A percentile compares a stretch with the other conserved stretches of the same genome.
These are phyloP conservation scores for Nasonia oneida DNA, from an alignment of 2,888 invertebrate genomes.

Conservation along the genomic window DNA sequence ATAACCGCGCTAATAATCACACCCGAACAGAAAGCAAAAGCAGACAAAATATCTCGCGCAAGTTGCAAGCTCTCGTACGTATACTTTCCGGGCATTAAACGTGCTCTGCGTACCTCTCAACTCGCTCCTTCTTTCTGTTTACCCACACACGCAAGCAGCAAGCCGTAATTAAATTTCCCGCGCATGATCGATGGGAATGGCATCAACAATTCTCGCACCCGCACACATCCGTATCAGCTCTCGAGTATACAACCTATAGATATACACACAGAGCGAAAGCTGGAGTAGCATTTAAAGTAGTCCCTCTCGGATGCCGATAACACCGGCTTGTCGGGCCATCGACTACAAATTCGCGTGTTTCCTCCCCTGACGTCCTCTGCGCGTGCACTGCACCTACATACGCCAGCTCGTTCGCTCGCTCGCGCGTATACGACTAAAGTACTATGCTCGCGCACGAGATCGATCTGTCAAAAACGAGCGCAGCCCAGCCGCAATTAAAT, in stretches of 20 bases:
- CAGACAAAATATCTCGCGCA: background rate
- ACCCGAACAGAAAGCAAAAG: background rate
- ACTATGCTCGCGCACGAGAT: background rate
- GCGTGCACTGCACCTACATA: background rate
- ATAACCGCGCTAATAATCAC: background rate
- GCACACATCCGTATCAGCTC: background rate
- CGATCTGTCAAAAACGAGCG: conserved; percentile 53
- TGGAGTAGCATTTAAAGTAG: conserved; percentile 38
- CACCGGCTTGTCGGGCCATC: conserved; percentile 42
- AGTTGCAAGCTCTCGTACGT: background rate
- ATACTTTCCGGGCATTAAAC: background rate
- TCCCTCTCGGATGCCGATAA: conserved; percentile 2
- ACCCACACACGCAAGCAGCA: background rate
- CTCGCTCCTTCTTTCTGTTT: background rate
- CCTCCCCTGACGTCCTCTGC: background rate
- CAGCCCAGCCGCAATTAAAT: conserved; percentile 39
- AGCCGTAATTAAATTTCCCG: conserved; percentile 41
- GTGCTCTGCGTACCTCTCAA: background rate
- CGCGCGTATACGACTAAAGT: background rate
- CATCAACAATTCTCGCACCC: background rate
- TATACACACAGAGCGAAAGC: background rate
- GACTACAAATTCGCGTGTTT: conserved; percentile 26
- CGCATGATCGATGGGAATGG: conserved; percentile 48
- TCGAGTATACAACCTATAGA: background rate
- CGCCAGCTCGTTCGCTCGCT: background rate